Percentiles rank a stretch among this genome's conserved stretches.
These are phyloP conservation scores for Lithophane leautieri DNA, from an alignment of 2,888 invertebrate genomes.

Conservation along the genomic window DNA sequence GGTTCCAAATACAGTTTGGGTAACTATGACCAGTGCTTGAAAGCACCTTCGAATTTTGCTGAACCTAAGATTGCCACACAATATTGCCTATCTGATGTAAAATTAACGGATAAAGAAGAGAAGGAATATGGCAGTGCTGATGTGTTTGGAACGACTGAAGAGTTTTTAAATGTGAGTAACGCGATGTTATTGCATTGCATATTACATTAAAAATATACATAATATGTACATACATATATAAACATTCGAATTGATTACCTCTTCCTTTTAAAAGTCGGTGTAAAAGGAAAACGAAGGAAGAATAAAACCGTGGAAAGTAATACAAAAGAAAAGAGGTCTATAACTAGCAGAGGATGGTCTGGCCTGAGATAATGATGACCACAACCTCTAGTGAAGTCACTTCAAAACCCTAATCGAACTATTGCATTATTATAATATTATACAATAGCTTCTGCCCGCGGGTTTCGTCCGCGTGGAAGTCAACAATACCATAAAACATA, in stretches of 20 bases:
- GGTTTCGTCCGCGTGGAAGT: neutral
- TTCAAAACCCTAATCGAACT: neutral
- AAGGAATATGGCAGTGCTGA: constrained; percentile 11
- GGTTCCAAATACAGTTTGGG: constrained; percentile 70
- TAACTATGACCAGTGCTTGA: constrained; percentile 75
- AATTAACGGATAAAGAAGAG: constrained; percentile 24
- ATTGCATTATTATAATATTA: neutral
- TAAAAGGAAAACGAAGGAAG: neutral
- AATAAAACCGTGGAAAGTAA: neutral
- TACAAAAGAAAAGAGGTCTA: neutral
- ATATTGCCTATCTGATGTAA: constrained; percentile 73
- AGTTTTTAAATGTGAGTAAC: constrained; percentile 49
- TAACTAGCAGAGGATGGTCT: neutral
- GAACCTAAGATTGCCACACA: constrained; percentile 66
- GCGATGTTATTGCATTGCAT: neutral
- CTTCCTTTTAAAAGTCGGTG: too few species aligned
- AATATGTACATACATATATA: too few species aligned
- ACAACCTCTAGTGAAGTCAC: neutral
- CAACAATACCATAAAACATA: neutral
- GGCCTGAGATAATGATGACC: neutral
- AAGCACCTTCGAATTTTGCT: constrained; percentile 62
- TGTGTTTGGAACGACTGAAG: constrained; percentile 25
- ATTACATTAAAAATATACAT: too few species aligned
- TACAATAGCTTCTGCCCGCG: neutral
- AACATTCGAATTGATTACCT: too few species aligned